Percentiles rank a stretch among this genome's conserved stretches.
Conservation (phyloP, 64 coral and sea anemone genomes). For the Stylophora pistillata region DNA sequence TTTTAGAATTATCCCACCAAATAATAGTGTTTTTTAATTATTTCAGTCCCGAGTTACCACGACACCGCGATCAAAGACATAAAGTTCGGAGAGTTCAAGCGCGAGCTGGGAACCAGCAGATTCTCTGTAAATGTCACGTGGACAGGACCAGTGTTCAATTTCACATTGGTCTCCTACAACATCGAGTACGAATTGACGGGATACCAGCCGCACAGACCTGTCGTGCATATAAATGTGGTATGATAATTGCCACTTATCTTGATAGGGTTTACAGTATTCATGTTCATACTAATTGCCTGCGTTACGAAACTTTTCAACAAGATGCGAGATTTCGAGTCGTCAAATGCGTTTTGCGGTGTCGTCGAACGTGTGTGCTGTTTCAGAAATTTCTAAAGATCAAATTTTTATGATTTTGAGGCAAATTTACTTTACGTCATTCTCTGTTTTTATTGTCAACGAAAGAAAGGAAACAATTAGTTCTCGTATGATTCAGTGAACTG, state of each 20-base stretch:
- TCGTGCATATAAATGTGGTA: neutral
- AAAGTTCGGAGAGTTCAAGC: neutral
- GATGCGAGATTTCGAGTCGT: no score
- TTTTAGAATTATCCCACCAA: no score
- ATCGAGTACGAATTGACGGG: neutral
- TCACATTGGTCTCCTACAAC: neutral
- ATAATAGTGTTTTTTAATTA: neutral
- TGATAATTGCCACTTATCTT: neutral
- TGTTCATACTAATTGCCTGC: no score
- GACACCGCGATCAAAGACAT: neutral
- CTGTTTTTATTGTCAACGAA: no score
- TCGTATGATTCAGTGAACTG: no score
- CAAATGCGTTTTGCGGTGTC: no score
- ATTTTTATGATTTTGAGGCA: no score
- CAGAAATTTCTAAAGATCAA: no score
- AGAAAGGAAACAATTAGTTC: no score
- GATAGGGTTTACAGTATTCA: neutral
- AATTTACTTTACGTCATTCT: no score
- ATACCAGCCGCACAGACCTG: neutral
- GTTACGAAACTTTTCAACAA: no score
- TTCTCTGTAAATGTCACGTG: conserved; percentile 5
- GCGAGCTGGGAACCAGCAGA: neutral
- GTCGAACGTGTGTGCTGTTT: no score
- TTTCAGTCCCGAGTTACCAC: neutral
- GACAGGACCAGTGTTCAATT: conserved; percentile 11